Evolutionary conservation across 2,888 invertebrate genomes (phyloP), one percentile per base, ranked within the genome.

Genomic region (Lepidocyrtinus sp.): DNA sequence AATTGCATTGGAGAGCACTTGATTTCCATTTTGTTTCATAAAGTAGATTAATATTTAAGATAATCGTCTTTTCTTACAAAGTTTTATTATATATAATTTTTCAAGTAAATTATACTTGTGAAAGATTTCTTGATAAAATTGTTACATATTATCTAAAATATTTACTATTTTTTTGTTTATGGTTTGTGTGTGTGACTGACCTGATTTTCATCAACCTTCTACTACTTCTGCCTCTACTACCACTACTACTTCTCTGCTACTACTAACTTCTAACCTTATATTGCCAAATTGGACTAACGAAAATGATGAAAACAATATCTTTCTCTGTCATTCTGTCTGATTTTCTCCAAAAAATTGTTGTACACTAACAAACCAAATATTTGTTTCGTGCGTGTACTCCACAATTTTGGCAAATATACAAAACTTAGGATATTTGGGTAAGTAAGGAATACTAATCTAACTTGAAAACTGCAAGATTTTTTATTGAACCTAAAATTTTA

Each of bases 401-500:
- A 55, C 25, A 75, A 59, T 63, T 68, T 59, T 70, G 46, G 25
- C 70, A 50, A 65, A 65, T 65, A 55, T 65, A 64, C 68, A 26
- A 15, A 21, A 72, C 59, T 80, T 72, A 82, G 82, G 79, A 79
- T 82, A 82, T 68, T 68, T 82, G 82, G 82, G 82, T 82, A 82
- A 82, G 82, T 82, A 71, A 72, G 75, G 75, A 65, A 19, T 71
- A 21, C 36, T 21, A 68, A 25, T 26, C 25, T 62, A 55, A 62
- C 17, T 36, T 69, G 27, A 69, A 55, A 21, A 59, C 3, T 19
- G 5, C 5, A 36, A 36, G 12, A 36, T 5, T 12, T 5, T 36
- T 36, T 36, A 36, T 7, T 12, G 36, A 36, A 36, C 5, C 12
- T 7, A 36, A 7, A 36, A 36, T 36, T 36, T 36, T 36, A 36